phyloP scores from a whole-genome alignment of 2,113 vertebrate species.

The Spea multiplicata region DNA sequence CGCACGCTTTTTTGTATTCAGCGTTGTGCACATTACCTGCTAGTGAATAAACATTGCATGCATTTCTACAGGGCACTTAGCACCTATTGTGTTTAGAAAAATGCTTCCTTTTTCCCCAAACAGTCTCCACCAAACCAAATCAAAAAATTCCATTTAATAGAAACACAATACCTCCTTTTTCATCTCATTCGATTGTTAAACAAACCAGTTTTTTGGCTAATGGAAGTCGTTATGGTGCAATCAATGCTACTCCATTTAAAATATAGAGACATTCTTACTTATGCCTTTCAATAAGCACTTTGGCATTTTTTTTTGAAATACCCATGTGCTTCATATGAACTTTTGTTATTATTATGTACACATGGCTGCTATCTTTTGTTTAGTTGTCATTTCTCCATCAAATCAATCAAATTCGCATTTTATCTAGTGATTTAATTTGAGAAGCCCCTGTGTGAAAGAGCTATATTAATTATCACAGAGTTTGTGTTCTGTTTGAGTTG shows the following conservation, averaged over 20 bases:
- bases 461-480: too few relatives aligned
- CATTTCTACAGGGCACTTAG: conserved; percentile 50
- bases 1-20: conserved; percentile 47
- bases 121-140: conserved; percentile 42
- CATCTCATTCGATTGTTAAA: conserved; percentile 50
- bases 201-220: conserved; percentile 57
- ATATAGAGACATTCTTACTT: conserved; percentile 34
- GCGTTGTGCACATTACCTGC: conserved; percentile 43
- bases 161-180: conserved; percentile 38
- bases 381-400: too few relatives aligned
- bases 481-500: too few relatives aligned
- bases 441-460: too few relatives aligned
- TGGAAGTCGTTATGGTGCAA: conserved; percentile 45
- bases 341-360: too few relatives aligned
- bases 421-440: too few relatives aligned
- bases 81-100: conserved; percentile 55
- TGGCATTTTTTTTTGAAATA: background rate
- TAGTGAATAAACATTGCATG: conserved; percentile 54
- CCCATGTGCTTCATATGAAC: background rate
- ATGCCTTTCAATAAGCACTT: conserved; percentile 23
- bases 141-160: conserved; percentile 37
- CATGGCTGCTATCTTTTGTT: too few relatives aligned
- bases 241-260: conserved; percentile 44
- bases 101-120: conserved; percentile 50
- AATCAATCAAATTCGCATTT: too few relatives aligned